Conservation (phyloP, 2,113 vertebrate species). For the crab-eating macaque (Macaca fascicularis) region T2T-MFA8v1.1 NC_088384.1:111358001-111358500, state of each 20-base stretch:
- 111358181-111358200: constrained; percentile 61
- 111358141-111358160: constrained; percentile 39
- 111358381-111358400: neutral
- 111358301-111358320: constrained; percentile 57
- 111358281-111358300: constrained; percentile 44
- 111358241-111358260: constrained; percentile 50
- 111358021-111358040: constrained; percentile 57
- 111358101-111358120: constrained; percentile 61
- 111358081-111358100: constrained; percentile 73
- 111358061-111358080: constrained; percentile 62
- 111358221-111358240: constrained; percentile 54
- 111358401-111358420: neutral
- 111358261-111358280: constrained; percentile 51
- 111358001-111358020: neutral
- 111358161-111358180: constrained; percentile 60
- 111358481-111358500: neutral
- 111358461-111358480: constrained; percentile 1
- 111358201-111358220: constrained; percentile 71
- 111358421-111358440: neutral
- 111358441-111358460: constrained; percentile 46
- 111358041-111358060: constrained; percentile 78
- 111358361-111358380: neutral
- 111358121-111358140: constrained; percentile 68
- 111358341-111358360: neutral
- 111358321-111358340: constrained; percentile 18